Evolutionary conservation across 1,140 invertebrate genomes (phyloP).

Genomic region (Dufourea novaeangliae): DNA sequence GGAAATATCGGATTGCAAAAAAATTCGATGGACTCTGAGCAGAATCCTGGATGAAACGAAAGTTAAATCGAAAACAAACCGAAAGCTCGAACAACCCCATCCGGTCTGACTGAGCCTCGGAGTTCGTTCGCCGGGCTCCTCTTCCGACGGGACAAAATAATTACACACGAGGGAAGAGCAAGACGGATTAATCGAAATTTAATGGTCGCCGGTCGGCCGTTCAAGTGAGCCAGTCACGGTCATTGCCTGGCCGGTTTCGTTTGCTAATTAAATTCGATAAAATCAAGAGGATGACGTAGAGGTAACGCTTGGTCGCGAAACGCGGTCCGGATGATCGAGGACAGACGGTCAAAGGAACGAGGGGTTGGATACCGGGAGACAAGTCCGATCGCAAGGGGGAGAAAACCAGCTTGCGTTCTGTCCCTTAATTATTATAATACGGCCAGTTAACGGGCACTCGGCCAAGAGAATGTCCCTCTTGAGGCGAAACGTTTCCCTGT

Average conservation of each 20-base stretch:
- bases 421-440: slow-evolving; percentile 38
- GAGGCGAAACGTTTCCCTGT: not conserved
- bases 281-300: slow-evolving; percentile 36
- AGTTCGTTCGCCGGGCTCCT: slow-evolving; percentile 8
- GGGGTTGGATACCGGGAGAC: not conserved
- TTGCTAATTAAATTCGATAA: slow-evolving; percentile 54
- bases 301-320: slow-evolving; percentile 28
- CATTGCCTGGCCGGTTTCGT: slow-evolving; percentile 43
- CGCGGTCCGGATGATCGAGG: slow-evolving; percentile 27
- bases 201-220: slow-evolving; percentile 25
- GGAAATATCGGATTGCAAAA: too few relatives aligned
- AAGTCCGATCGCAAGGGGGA: not conserved
- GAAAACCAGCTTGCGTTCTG: slow-evolving; percentile 23
- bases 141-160: slow-evolving; percentile 36
- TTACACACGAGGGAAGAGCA: slow-evolving; percentile 32
- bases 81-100: not conserved
- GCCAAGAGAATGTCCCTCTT: slow-evolving; percentile 13
- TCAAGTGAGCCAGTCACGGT: slow-evolving; percentile 29
- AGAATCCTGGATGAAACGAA: not conserved
- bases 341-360: not conserved
- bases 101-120: not conserved
- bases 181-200: slow-evolving; percentile 52
- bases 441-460: slow-evolving; percentile 10
- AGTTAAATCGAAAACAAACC: not conserved
- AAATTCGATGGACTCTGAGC: not conserved